phyloP scores from a whole-genome alignment of 35 echinoderm and acorn worm species.

The Amphiura filiformis region DNA sequence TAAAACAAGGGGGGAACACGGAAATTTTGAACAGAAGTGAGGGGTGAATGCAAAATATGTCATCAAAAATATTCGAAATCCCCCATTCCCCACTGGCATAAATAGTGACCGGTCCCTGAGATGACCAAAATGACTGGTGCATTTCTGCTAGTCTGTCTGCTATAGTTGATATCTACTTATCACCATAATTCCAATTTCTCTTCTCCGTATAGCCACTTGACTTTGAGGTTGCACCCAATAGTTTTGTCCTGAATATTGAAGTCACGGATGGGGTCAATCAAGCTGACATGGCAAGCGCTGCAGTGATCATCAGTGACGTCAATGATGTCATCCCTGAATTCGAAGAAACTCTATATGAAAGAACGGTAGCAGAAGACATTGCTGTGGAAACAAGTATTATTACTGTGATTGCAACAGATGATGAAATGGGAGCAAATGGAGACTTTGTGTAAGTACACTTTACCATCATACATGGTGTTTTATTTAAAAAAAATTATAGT shows the following conservation, averaged over 20 bases:
- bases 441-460: conserved; percentile 9
- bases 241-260: conserved; percentile 29
- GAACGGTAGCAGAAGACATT: conserved; percentile 18
- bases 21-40: too few relatives aligned
- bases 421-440: conserved; percentile 24
- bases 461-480: too few relatives aligned
- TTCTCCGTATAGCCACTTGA: conserved; percentile 29
- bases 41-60: too few relatives aligned
- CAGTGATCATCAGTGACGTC: conserved; percentile 42
- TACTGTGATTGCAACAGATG: conserved; percentile 51
- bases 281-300: background rate
- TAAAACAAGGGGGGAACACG: too few relatives aligned
- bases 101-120: too few relatives aligned
- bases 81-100: too few relatives aligned
- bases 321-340: conserved; percentile 63
- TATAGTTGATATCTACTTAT: too few relatives aligned
- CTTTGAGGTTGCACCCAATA: conserved; percentile 21
- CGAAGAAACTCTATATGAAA: background rate
- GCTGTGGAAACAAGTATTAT: background rate
- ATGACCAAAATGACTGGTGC: too few relatives aligned
- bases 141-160: too few relatives aligned
- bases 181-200: too few relatives aligned
- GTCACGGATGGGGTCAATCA: conserved; percentile 22
- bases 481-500: too few relatives aligned
- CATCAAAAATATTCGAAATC: too few relatives aligned